Conservation (phyloP, 2,113 vertebrate genomes). For the Balaeniceps rex region DNA sequence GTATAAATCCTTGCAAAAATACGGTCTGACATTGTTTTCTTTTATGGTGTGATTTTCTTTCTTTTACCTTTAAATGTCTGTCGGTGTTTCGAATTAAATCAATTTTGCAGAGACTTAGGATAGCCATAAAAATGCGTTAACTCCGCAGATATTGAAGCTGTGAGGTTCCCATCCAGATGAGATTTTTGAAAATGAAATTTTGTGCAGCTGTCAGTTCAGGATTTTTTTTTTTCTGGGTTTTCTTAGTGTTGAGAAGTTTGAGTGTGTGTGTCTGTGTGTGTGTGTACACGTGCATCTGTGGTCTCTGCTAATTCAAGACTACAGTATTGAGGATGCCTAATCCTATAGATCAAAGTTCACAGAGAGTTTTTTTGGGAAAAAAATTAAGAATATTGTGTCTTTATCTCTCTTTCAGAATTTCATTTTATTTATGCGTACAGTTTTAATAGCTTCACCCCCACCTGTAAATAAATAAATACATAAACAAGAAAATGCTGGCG, state of each 20-base stretch:
- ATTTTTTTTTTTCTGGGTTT: not conserved
- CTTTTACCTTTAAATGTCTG: not conserved
- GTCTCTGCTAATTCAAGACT: not conserved
- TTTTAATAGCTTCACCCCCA: not conserved
- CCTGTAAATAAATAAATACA: not conserved
- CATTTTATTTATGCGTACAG: not conserved
- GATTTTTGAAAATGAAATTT: not conserved
- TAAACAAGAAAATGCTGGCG: not conserved
- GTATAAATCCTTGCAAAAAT: not conserved
- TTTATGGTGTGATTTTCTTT: not conserved
- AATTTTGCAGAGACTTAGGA: not conserved
- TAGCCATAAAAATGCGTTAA: not conserved
- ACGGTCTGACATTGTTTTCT: not conserved
- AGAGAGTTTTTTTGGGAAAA: accelerated
- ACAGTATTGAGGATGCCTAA: not conserved
- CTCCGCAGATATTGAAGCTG: not conserved
- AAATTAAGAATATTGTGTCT: not conserved
- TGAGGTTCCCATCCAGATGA: not conserved
- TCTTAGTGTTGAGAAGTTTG: not conserved
- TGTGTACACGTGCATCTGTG: accelerated
- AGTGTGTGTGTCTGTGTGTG: not conserved
- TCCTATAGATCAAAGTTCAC: not conserved
- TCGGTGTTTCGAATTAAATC: not conserved
- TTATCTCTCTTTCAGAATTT: not conserved
- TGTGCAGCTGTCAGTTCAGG: not conserved